A percentile compares a stretch with the other conserved stretches of the same genome.
Evolutionary conservation across 2,113 vertebrate species (phyloP).

Genomic region (Phalacrocorax pelagicus): DNA sequence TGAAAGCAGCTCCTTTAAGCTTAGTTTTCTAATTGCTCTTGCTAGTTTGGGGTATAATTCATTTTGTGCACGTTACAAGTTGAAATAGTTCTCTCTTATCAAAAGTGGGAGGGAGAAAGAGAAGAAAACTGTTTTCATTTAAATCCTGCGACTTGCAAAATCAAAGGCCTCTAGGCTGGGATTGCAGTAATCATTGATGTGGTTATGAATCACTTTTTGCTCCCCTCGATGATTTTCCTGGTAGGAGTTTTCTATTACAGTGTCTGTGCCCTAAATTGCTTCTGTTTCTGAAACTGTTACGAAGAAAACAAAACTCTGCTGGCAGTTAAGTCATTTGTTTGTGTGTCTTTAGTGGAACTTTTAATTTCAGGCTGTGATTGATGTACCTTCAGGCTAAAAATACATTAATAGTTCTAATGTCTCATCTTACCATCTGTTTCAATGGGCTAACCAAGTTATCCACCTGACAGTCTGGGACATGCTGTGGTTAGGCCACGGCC

Average conservation of each 20-base stretch:
- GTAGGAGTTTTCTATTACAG: not conserved
- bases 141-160: not conserved
- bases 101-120: not conserved
- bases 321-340: not conserved
- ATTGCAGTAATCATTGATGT: not conserved
- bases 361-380: conserved; percentile 32
- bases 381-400: conserved; percentile 36
- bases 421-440: not conserved
- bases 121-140: not conserved
- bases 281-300: not conserved
- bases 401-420: not conserved
- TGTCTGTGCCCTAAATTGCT: not conserved
- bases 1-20: not conserved
- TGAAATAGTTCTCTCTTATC: not conserved
- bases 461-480: not conserved
- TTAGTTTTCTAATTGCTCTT: not conserved
- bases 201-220: not conserved
- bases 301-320: not conserved
- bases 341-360: not conserved
- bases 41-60: not conserved
- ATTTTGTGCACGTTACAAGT: not conserved
- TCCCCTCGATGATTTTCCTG: not conserved
- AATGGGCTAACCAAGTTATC: not conserved
- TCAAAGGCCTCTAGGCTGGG: not conserved
- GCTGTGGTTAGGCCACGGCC: not conserved